Evolutionary conservation across 2,888 invertebrate genomes (phyloP), one percentile per base, ranked within the genome.

Genomic region (Mesochorus sp.): DNA sequence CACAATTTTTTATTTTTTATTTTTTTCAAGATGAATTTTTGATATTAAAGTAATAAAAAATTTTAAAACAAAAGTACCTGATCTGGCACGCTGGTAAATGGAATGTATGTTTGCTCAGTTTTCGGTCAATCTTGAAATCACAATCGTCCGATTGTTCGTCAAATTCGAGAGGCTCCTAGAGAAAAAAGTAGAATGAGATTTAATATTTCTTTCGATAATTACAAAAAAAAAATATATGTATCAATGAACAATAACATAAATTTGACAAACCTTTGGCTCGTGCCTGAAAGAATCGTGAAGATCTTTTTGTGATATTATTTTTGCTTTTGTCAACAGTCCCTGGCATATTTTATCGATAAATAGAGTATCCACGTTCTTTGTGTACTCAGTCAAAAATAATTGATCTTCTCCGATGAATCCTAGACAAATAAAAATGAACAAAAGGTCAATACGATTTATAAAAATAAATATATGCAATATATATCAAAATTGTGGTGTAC

Each of bases 271-370:
- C 86, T 93, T 90, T 14, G 87, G 82, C 47, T 86, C 85, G 51
- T 87, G 85, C 31, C 74, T 85, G 10, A 94, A 93, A 83, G 95
- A 94, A 80, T 94, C 93, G 89, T 97, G 96, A 64, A 97, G 92
- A 90, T 97, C 96, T 86, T 95, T 95, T 66, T 94, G 93, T 94
- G 97, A 96, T 51, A 97, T 94, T 76, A 91, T 92, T 37, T 95
- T 92, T 0, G 97, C 96, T 59, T 92, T 92, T 70, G 94, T 93
- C 68, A 96, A 89, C 80, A 96, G 94, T 81, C 94, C 93, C 84
- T 94, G 93, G 82, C 95, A 95, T 64, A 95, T 94, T 85, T 95
- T 96, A 85, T 95, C 94, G 31, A 96, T 94, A 90, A 96, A 97
- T 31, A 96, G 91, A 3, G 93, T 92, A 87, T 97, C 95, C 72